phyloP scores from a whole-genome alignment of 1,140 invertebrate genomes.

The Oppia nitens region DNA sequence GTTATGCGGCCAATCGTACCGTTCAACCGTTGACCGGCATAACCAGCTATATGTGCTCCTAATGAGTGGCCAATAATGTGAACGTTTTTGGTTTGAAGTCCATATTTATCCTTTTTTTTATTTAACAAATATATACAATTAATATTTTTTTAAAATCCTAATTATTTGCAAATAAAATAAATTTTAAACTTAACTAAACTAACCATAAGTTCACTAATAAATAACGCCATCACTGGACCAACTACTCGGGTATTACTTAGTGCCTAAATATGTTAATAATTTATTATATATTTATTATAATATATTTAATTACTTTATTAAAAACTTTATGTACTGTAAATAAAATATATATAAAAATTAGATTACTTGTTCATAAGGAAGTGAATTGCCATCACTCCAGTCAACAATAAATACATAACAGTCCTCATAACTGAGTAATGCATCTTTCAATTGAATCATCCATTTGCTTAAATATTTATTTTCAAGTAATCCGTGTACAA shows the following conservation, averaged over 20 bases:
- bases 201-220: neutral
- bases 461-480: slow-evolving; percentile 42
- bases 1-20: slow-evolving; percentile 17
- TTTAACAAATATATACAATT: neutral
- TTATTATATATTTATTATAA: too few relatives aligned
- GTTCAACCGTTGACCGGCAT: slow-evolving; percentile 19
- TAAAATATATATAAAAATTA: too few relatives aligned
- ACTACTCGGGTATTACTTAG: slow-evolving; percentile 58
- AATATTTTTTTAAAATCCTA: neutral
- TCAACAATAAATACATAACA: slow-evolving; percentile 41
- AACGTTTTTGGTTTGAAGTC: neutral
- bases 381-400: slow-evolving; percentile 67
- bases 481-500: slow-evolving; percentile 49
- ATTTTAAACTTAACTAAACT: too few relatives aligned
- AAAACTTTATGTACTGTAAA: too few relatives aligned
- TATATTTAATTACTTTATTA: too few relatives aligned
- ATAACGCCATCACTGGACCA: slow-evolving; percentile 50
- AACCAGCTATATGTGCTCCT: slow-evolving; percentile 18
- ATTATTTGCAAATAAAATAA: neutral
- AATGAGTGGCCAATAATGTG: slow-evolving; percentile 49
- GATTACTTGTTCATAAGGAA: slow-evolving; percentile 50
- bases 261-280: too few relatives aligned
- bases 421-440: slow-evolving; percentile 20
- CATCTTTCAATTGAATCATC: slow-evolving; percentile 34
- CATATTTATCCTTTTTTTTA: too few relatives aligned